Conservation (phyloP, 1,140 invertebrate genomes). For the Ericerus pela region DNA sequence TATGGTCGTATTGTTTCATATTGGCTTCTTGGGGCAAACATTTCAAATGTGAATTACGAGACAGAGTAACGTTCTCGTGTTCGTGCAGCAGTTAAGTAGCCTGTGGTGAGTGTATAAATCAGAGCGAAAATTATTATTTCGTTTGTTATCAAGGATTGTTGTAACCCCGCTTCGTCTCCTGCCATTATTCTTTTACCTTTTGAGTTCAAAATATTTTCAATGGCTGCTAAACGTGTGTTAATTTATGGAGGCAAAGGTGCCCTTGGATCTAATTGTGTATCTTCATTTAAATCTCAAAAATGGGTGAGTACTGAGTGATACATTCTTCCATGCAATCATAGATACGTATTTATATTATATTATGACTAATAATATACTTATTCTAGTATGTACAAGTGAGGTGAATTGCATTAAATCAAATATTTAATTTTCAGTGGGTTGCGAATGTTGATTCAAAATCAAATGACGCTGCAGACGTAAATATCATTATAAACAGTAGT, state of each 20-base stretch:
- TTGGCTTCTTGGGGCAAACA: too few species aligned
- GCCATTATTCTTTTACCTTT: too few species aligned
- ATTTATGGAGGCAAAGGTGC: slow-evolving; percentile 92
- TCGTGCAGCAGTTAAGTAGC: too few species aligned
- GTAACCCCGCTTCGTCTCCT: too few species aligned
- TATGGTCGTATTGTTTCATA: too few species aligned
- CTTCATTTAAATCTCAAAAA: slow-evolving; percentile 75
- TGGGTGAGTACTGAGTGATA: slow-evolving; percentile 51
- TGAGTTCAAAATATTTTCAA: too few species aligned
- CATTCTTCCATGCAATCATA: slow-evolving; percentile 20
- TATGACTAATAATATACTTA: slow-evolving; percentile 14
- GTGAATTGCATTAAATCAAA: not conserved
- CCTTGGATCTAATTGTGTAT: slow-evolving; percentile 69
- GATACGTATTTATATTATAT: slow-evolving; percentile 14
- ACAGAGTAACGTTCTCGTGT: too few species aligned
- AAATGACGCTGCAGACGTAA: slow-evolving; percentile 82
- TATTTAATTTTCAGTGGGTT: slow-evolving; percentile 59
- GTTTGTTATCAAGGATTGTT: too few species aligned
- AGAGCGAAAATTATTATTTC: too few species aligned
- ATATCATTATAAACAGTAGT: slow-evolving; percentile 66
- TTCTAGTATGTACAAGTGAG: slow-evolving; percentile 12
- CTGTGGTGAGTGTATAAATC: too few species aligned
- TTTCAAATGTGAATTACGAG: too few species aligned
- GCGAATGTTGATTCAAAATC: slow-evolving; percentile 76
- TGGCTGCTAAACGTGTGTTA: slow-evolving; percentile 48